Percentiles rank a stretch among this genome's conserved stretches.
Conservation (phyloP, 2,113 vertebrate species). For the Lagopus muta region DNA sequence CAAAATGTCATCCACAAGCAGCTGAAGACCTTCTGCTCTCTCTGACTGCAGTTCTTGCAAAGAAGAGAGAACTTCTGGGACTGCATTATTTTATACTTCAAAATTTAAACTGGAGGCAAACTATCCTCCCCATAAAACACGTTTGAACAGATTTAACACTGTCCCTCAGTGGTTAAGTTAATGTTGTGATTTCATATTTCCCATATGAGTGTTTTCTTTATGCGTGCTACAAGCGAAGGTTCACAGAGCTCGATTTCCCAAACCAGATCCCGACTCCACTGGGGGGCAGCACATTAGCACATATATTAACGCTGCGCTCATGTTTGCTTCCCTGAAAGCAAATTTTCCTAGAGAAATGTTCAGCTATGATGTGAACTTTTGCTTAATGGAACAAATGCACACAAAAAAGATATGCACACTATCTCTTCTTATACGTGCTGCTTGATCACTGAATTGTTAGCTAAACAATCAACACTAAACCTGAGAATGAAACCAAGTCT, state of each 20-base stretch:
- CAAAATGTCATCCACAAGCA: background rate
- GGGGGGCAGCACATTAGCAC: conserved; percentile 45
- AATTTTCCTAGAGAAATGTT: background rate
- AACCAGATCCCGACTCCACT: background rate
- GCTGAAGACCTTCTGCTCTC: background rate
- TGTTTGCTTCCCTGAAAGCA: background rate
- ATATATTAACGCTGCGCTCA: background rate
- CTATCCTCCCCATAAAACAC: background rate
- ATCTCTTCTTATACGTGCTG: background rate
- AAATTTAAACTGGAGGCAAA: fast-evolving
- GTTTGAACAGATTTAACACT: background rate
- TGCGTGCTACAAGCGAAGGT: background rate
- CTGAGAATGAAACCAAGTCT: background rate
- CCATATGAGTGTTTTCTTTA: background rate
- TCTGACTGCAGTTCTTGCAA: background rate
- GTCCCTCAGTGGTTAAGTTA: background rate
- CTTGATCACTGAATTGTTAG: background rate
- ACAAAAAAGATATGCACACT: background rate
- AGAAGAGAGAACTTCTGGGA: background rate
- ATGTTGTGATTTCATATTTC: background rate
- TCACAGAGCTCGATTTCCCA: background rate
- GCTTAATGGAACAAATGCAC: background rate
- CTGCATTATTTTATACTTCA: background rate
- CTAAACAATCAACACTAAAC: background rate
- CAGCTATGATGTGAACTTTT: background rate